Evolutionary conservation across 1,140 invertebrate species (phyloP).

Genomic region (Camponotus floridanus): DNA sequence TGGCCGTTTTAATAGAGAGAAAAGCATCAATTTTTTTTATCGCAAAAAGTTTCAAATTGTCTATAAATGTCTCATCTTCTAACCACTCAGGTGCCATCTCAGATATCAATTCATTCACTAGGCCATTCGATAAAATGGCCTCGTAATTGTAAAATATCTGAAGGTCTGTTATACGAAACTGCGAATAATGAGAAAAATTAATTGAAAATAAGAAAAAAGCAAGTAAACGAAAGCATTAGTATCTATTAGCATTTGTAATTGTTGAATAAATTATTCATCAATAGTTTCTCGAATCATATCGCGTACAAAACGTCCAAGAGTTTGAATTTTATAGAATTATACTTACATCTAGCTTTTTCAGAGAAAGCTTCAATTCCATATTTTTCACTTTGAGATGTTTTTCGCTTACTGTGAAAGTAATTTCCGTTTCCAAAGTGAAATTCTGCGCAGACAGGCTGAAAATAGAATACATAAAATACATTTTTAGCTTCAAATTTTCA

Average conservation of each 20-base stretch:
- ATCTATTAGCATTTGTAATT: not conserved
- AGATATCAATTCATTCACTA: conserved; percentile 16
- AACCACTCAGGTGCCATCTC: conserved; percentile 67
- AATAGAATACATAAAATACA: not conserved
- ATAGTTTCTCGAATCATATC: not conserved
- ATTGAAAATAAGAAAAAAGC: not conserved
- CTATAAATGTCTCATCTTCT: conserved; percentile 2
- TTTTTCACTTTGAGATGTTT: not conserved
- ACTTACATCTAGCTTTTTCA: conserved; percentile 66
- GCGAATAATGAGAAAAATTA: not conserved
- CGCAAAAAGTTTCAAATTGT: not conserved
- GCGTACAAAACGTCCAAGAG: not conserved
- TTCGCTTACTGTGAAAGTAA: not conserved
- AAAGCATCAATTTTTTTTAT: not conserved
- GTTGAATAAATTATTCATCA: not conserved
- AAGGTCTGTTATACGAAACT: conserved; percentile 70
- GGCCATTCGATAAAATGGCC: conserved; percentile 55
- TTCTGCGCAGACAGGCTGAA: conserved; percentile 7
- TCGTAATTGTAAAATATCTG: conserved; percentile 54
- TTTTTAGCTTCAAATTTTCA: not conserved
- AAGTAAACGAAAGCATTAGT: not conserved
- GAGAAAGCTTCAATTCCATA: not conserved
- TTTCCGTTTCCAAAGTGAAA: not conserved
- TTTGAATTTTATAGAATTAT: too few species aligned
- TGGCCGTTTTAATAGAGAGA: not conserved